These are phyloP conservation scores for Leptocoma aspasia DNA, from an alignment of 2,113 vertebrate genomes.

Conservation along the genomic window DNA sequence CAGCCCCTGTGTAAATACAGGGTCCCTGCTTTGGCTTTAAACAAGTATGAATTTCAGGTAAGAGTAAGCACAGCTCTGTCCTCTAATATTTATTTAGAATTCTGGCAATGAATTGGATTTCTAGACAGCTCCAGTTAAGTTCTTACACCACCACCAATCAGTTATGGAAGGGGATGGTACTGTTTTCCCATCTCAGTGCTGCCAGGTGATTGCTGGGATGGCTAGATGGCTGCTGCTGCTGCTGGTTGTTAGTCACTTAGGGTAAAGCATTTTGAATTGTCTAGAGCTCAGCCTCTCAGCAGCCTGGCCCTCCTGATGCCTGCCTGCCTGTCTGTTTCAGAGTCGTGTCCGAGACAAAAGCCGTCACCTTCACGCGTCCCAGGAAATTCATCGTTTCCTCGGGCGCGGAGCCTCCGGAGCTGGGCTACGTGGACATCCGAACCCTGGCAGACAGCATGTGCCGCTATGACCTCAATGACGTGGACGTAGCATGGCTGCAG, in stretches of 20 bases:
- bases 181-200: not conserved
- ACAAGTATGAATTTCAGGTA: not conserved
- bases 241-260: not conserved
- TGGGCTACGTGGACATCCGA: constrained; percentile 89
- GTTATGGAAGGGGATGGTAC: not conserved
- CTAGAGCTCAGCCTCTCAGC: not conserved
- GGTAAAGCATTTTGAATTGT: not conserved
- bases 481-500: constrained; percentile 88
- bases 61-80: not conserved
- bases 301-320: not conserved
- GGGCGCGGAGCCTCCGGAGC: constrained; percentile 76
- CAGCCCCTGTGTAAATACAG: not conserved
- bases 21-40: not conserved
- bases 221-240: not conserved
- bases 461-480: constrained; percentile 91
- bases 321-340: constrained; percentile 62
- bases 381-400: constrained; percentile 89
- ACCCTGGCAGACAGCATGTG: constrained; percentile 87
- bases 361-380: constrained; percentile 82
- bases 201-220: not conserved
- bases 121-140: not conserved
- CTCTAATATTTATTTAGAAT: not conserved
- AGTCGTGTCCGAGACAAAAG: constrained; percentile 78
- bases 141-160: rapidly evolving
- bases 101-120: not conserved